These are phyloP conservation scores for Colletes gigas DNA, from an alignment of 1,140 invertebrate species.

Conservation along the genomic window DNA sequence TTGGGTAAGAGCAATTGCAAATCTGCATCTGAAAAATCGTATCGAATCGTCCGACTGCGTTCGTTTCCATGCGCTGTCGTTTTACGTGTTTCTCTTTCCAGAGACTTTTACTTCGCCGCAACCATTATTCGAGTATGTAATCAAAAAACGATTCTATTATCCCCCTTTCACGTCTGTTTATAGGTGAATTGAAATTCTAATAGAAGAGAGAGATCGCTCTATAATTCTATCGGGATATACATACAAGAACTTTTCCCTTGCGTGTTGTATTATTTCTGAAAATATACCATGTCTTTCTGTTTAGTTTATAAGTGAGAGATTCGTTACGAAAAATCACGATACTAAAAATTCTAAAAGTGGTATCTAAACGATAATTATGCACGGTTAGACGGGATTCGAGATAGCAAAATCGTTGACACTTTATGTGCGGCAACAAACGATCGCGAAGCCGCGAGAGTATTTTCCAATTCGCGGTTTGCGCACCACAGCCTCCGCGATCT, in stretches of 20 bases:
- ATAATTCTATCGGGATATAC: too few relatives aligned
- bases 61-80: background rate
- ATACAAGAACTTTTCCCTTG: too few relatives aligned
- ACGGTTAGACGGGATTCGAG: too few relatives aligned
- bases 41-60: background rate
- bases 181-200: background rate
- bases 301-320: too few relatives aligned
- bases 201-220: background rate
- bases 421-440: background rate
- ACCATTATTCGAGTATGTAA: too few relatives aligned
- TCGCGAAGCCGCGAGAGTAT: background rate
- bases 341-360: background rate
- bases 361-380: background rate
- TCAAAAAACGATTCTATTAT: background rate
- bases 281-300: too few relatives aligned
- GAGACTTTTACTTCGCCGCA: background rate
- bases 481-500: conserved; percentile 21
- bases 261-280: too few relatives aligned
- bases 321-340: too few relatives aligned
- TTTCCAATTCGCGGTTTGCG: background rate
- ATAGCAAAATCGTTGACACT: background rate
- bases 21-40: conserved; percentile 3
- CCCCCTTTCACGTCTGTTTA: background rate
- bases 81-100: background rate
- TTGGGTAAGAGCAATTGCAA: conserved; percentile 50